These are phyloP conservation scores for Whitmania pigra DNA, from an alignment of 1,140 invertebrate genomes.

Conservation along the genomic window DNA sequence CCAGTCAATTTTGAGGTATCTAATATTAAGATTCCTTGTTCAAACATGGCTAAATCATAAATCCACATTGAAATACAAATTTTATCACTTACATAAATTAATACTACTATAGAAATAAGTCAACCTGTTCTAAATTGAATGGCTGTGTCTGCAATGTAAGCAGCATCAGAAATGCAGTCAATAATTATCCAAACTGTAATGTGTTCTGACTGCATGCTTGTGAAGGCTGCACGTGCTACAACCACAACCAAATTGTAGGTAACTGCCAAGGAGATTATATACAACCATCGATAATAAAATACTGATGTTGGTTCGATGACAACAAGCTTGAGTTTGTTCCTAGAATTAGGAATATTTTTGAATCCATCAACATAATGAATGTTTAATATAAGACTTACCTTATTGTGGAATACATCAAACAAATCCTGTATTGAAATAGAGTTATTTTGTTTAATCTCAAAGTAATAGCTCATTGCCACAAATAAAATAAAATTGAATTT, in stretches of 20 bases:
- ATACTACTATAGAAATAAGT: not conserved
- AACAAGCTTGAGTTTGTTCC: slow-evolving; percentile 28
- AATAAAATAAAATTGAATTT: too few relatives aligned
- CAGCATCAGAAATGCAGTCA: slow-evolving; percentile 72
- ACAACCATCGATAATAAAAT: slow-evolving; percentile 63
- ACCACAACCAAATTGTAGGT: slow-evolving; percentile 85
- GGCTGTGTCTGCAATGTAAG: slow-evolving; percentile 74
- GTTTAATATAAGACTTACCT: too few relatives aligned
- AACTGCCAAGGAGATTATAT: slow-evolving; percentile 68
- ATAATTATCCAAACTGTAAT: slow-evolving; percentile 57
- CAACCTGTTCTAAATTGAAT: slow-evolving; percentile 78
- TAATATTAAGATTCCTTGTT: slow-evolving; percentile 78
- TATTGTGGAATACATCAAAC: too few relatives aligned
- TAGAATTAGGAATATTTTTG: too few relatives aligned
- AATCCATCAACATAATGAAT: too few relatives aligned
- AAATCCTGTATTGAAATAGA: too few relatives aligned
- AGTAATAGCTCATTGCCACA: too few relatives aligned
- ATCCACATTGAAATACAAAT: not conserved
- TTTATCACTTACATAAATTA: too few relatives aligned
- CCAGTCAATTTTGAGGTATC: slow-evolving; percentile 61
- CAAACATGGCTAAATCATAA: slow-evolving; percentile 48
- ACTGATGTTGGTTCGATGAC: slow-evolving; percentile 43
- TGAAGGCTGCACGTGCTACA: slow-evolving; percentile 75
- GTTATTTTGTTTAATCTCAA: too few relatives aligned
- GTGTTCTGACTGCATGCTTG: slow-evolving; percentile 67